Percentiles rank a stretch among this genome's conserved stretches.
Evolutionary conservation across 2,888 invertebrate genomes (phyloP).

Genomic region (Orthosia gothica): DNA sequence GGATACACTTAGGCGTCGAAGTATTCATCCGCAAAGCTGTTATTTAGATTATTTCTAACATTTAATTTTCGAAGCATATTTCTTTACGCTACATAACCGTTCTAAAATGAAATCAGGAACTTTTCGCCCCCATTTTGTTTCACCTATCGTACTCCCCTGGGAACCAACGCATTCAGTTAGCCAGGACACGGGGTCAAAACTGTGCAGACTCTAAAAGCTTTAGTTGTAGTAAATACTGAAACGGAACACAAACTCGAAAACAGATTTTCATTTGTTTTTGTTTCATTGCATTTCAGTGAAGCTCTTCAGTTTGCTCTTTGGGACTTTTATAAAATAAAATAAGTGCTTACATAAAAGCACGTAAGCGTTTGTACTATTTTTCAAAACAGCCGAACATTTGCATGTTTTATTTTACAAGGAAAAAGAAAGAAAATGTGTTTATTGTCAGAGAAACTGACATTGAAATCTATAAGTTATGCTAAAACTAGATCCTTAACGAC

Average conservation of each 20-base stretch:
- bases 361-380: background rate
- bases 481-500: too few relatives aligned
- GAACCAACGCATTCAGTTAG: constrained; percentile 4
- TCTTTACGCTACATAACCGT: background rate
- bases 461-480: too few relatives aligned
- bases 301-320: background rate
- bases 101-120: constrained; percentile 1
- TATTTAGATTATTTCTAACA: too few relatives aligned
- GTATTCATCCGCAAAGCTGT: too few relatives aligned
- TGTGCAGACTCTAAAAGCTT: constrained; percentile 35
- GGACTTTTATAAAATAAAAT: background rate
- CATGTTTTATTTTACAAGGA: background rate
- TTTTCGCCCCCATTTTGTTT: background rate
- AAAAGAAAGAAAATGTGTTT: too few relatives aligned
- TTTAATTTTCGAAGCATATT: background rate
- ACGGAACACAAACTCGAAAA: constrained; percentile 14
- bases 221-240: constrained; percentile 29
- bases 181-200: constrained; percentile 33
- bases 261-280: constrained; percentile 21
- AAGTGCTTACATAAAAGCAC: background rate
- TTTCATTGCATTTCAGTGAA: background rate
- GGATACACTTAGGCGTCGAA: too few relatives aligned
- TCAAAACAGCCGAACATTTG: background rate
- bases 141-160: background rate
- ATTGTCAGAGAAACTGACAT: too few relatives aligned